A percentile compares a stretch with the other conserved stretches of the same genome.
These are phyloP conservation scores for Trisateles emortualis DNA, from an alignment of 2,888 invertebrate genomes.

Conservation along the genomic window DNA sequence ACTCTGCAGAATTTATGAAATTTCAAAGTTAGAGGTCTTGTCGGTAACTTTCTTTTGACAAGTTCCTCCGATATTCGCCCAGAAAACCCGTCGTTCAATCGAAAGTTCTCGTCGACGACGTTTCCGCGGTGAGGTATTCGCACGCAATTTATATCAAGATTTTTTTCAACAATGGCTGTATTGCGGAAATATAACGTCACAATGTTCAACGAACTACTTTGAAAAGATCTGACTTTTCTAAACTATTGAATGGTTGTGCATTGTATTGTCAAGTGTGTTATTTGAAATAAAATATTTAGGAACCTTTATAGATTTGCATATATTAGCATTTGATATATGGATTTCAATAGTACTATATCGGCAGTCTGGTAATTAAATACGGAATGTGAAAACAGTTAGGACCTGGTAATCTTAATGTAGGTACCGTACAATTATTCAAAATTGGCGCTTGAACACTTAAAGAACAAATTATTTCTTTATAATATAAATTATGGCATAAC, in stretches of 20 bases:
- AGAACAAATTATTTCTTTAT: too few relatives aligned
- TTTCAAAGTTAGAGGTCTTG: conserved; percentile 55
- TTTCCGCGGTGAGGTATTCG: conserved; percentile 25
- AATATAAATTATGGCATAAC: too few relatives aligned
- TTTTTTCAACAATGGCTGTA: conserved; percentile 10
- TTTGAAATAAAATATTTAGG: too few relatives aligned
- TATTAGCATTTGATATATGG: too few relatives aligned
- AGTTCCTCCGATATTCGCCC: conserved; percentile 54
- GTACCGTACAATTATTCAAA: too few relatives aligned
- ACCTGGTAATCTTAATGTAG: too few relatives aligned
- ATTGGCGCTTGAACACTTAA: too few relatives aligned
- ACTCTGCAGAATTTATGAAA: conserved; percentile 52
- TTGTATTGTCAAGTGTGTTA: too few relatives aligned
- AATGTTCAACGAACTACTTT: conserved; percentile 26
- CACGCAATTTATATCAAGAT: conserved; percentile 25
- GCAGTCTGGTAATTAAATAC: too few relatives aligned
- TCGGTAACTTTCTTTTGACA: conserved; percentile 65
- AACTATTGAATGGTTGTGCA: conserved; percentile 7
- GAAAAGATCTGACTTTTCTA: conserved; percentile 19
- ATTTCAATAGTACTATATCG: too few relatives aligned
- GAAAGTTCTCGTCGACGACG: conserved; percentile 36
- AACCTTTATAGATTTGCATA: too few relatives aligned
- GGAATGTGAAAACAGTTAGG: too few relatives aligned
- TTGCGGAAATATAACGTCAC: conserved; percentile 28
- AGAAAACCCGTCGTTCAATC: conserved; percentile 50